Conservation (phyloP, 1,140 invertebrate species). For the Drosophila tropicalis region DNA sequence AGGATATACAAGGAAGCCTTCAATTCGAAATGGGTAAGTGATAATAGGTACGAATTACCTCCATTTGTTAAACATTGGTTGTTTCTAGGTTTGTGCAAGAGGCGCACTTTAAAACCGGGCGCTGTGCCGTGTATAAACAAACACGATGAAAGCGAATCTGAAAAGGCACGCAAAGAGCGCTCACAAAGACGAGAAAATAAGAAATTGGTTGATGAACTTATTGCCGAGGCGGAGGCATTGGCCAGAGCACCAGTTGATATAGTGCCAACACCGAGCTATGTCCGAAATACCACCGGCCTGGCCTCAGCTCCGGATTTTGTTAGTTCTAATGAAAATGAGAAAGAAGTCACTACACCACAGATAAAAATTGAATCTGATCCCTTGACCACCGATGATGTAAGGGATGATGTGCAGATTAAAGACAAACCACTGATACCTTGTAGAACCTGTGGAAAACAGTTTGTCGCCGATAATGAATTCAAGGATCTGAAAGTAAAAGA, state of each 20-base stretch:
- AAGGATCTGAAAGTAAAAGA: constrained; percentile 50
- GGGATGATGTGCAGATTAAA: constrained; percentile 6
- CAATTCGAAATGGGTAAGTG: constrained; percentile 65
- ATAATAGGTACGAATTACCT: no score
- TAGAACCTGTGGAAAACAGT: constrained; percentile 46
- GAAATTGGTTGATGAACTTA: constrained; percentile 30
- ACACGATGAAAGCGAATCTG: constrained; percentile 14
- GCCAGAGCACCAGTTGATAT: not conserved
- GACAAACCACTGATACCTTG: constrained; percentile 18
- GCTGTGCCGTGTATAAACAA: constrained; percentile 42
- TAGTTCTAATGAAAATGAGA: not conserved
- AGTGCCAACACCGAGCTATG: constrained; percentile 21
- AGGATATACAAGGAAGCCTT: constrained; percentile 60
- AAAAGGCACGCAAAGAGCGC: constrained; percentile 18
- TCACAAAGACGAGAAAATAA: constrained; percentile 29
- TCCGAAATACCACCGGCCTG: constrained; percentile 13
- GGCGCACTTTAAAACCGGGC: constrained; percentile 30
- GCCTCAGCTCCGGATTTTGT: constrained; percentile 14
- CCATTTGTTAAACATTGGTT: no score
- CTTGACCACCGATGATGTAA: constrained; percentile 2
- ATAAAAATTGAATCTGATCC: not conserved
- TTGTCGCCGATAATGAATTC: constrained; percentile 21
- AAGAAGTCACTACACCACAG: not conserved
- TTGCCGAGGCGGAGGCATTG: constrained; percentile 26
- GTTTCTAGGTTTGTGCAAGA: constrained; percentile 33